Evolutionary conservation across 1,140 invertebrate genomes (phyloP).

Genomic region (Cydia fagiglandana): DNA sequence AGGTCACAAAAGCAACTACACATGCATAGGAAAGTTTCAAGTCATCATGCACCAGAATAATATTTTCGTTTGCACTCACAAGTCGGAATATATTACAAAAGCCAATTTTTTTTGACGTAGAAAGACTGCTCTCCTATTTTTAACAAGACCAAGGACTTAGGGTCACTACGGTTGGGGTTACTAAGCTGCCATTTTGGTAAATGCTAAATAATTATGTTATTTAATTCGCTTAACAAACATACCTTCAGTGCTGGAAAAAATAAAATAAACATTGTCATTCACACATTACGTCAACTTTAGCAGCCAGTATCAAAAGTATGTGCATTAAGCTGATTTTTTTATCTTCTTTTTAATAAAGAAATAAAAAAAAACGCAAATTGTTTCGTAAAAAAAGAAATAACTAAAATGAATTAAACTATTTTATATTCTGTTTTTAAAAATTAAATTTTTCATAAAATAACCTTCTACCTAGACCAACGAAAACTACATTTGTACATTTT

Average conservation of each 20-base stretch:
- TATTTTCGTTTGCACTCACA: neutral
- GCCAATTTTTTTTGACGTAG: constrained; percentile 34
- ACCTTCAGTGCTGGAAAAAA: constrained; percentile 55
- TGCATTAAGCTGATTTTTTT: constrained; percentile 46
- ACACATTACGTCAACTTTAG: constrained; percentile 28
- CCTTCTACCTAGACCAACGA: constrained; percentile 22
- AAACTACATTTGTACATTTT: constrained; percentile 14
- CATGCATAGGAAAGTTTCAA: constrained; percentile 27
- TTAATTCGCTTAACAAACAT: constrained; percentile 55
- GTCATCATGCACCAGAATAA: constrained; percentile 23
- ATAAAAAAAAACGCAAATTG: constrained; percentile 40
- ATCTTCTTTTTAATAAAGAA: constrained; percentile 40
- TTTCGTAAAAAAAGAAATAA: constrained; percentile 22
- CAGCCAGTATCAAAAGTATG: constrained; percentile 52
- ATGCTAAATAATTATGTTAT: constrained; percentile 70
- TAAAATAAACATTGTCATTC: constrained; percentile 25
- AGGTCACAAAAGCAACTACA: constrained; percentile 16
- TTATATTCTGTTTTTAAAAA: neutral
- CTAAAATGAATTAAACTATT: constrained; percentile 27
- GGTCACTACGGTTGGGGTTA: constrained; percentile 54
- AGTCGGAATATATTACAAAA: constrained; percentile 11
- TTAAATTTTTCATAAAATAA: constrained; percentile 12
- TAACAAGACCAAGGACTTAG: constrained; percentile 49
- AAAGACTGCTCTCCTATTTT: constrained; percentile 55
- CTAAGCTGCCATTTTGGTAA: constrained; percentile 78